Percentiles rank a stretch among this genome's conserved stretches.
phyloP scores from a whole-genome alignment of 2,113 vertebrate species.

The Stictonetta naevosa region DNA sequence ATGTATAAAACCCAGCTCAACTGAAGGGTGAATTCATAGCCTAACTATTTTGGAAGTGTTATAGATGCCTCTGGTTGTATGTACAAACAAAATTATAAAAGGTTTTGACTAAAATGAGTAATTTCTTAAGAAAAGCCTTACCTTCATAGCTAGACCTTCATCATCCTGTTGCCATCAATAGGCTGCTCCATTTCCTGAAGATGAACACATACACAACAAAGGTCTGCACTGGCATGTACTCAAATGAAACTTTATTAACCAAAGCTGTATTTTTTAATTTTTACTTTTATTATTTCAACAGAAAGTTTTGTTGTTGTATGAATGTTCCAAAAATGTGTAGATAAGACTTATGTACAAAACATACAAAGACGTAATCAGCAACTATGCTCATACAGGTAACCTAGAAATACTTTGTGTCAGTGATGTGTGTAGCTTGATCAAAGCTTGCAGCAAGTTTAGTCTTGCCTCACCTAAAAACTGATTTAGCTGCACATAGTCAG shows the following conservation, averaged over 20 bases:
- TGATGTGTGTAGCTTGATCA: not conserved
- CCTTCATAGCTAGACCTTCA: not conserved
- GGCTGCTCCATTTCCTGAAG: not conserved
- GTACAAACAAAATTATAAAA: not conserved
- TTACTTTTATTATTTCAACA: not conserved
- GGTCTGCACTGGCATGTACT: not conserved
- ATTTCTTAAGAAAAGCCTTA: not conserved
- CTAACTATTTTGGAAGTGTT: not conserved
- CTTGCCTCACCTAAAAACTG: not conserved
- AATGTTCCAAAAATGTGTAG: not conserved
- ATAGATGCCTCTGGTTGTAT: not conserved
- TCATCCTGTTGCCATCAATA: not conserved
- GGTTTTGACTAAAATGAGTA: not conserved
- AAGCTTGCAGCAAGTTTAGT: not conserved
- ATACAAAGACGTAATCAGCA: not conserved
- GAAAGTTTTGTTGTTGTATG: not conserved
- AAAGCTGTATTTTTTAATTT: not conserved
- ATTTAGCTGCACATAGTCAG: not conserved
- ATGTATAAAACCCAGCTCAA: not conserved
- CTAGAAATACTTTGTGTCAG: not conserved
- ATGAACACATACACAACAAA: not conserved
- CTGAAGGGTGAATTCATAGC: not conserved
- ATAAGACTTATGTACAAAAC: not conserved
- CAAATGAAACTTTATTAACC: not conserved
- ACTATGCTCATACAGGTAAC: not conserved